Percentiles rank a stretch among this genome's conserved stretches.
Evolutionary conservation across 2,113 vertebrate genomes (phyloP).

Genomic region (Alexandromys fortis): DNA sequence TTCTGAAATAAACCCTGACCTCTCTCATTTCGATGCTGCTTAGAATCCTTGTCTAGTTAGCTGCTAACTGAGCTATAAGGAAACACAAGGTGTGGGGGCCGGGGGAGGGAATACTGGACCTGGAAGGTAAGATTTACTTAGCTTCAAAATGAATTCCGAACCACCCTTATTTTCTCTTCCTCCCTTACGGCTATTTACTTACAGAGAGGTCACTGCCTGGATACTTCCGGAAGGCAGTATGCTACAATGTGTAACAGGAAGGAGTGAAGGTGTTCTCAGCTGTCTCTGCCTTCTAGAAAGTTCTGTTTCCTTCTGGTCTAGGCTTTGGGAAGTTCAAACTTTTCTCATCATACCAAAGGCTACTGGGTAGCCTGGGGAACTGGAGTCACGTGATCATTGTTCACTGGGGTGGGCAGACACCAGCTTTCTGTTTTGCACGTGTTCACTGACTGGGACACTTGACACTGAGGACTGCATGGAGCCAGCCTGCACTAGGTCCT

Average conservation of each 20-base stretch:
- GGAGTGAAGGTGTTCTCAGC: neutral
- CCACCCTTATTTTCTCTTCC: neutral
- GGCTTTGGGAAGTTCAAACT: neutral
- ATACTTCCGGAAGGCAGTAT: neutral
- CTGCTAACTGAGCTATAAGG: neutral
- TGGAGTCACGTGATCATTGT: neutral
- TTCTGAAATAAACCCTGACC: constrained; percentile 15
- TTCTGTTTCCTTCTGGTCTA: constrained; percentile 45
- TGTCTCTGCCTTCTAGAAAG: constrained; percentile 48
- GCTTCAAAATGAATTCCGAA: neutral
- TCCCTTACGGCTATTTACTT: neutral
- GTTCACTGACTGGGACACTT: constrained; percentile 61
- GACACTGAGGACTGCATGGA: constrained; percentile 49
- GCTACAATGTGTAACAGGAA: constrained; percentile 20
- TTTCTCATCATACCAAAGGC: constrained; percentile 28
- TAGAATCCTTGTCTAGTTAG: neutral
- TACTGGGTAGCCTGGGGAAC: neutral
- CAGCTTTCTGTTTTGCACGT: neutral
- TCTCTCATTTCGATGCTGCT: neutral
- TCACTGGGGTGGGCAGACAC: neutral
- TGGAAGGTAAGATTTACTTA: neutral
- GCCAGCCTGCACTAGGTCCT: constrained; percentile 21
- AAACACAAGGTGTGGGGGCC: neutral
- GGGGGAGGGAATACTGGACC: neutral
- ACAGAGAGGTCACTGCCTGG: neutral